Evolutionary conservation across 2,888 invertebrate species (phyloP).

Genomic region (Hipparchia semele): DNA sequence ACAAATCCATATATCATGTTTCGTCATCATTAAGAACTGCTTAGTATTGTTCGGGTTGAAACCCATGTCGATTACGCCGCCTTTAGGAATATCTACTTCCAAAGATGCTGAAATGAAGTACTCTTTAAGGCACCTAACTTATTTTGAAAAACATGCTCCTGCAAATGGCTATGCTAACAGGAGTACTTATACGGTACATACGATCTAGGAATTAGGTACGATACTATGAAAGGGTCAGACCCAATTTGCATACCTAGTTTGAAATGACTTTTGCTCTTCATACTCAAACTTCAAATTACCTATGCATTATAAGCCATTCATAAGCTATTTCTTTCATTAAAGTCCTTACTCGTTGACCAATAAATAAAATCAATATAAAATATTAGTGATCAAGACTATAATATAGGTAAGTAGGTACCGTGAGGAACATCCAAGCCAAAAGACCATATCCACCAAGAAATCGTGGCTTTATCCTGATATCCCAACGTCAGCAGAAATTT

Average conservation of each 20-base stretch:
- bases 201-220: too few relatives aligned
- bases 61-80: slow-evolving; percentile 57
- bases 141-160: too few relatives aligned
- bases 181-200: too few relatives aligned
- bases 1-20: slow-evolving; percentile 65
- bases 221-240: too few relatives aligned
- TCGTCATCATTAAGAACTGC: slow-evolving; percentile 66
- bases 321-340: too few relatives aligned
- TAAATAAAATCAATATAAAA: background rate
- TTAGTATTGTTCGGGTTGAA: slow-evolving; percentile 64
- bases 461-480: slow-evolving; percentile 64
- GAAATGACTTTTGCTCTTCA: too few relatives aligned
- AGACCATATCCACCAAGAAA: slow-evolving; percentile 86
- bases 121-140: background rate
- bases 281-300: too few relatives aligned
- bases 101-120: slow-evolving; percentile 42
- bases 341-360: too few relatives aligned
- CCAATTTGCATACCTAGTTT: too few relatives aligned
- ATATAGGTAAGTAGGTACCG: slow-evolving; percentile 60
- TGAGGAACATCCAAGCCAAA: slow-evolving; percentile 76
- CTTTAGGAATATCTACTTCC: slow-evolving; percentile 47
- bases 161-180: too few relatives aligned
- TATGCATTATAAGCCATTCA: too few relatives aligned
- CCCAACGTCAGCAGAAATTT: slow-evolving; percentile 83
- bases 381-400: background rate